These are phyloP conservation scores for Chalcis sispes DNA, from an alignment of 2,888 invertebrate genomes.

Conservation along the genomic window DNA sequence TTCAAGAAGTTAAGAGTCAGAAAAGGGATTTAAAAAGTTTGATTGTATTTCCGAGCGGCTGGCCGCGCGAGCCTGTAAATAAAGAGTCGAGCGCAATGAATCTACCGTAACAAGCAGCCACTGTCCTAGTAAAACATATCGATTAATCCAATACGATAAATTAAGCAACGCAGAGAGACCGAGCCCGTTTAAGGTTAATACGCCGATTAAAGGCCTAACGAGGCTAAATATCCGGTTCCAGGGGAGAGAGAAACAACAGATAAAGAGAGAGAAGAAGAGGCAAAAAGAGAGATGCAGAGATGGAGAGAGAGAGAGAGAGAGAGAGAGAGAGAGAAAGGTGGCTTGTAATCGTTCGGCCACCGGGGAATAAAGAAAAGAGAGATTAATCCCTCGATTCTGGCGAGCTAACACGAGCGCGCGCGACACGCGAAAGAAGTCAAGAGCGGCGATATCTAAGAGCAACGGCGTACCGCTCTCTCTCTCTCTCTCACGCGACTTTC, in stretches of 20 bases:
- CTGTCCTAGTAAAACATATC: slow-evolving; percentile 33
- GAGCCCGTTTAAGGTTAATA: slow-evolving; percentile 31
- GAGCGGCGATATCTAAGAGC: slow-evolving; percentile 16
- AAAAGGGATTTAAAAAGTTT: background rate
- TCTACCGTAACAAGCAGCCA: background rate
- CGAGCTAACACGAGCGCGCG: background rate
- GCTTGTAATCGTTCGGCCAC: too few species aligned
- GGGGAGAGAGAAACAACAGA: too few species aligned
- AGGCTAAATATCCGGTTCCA: slow-evolving; percentile 38
- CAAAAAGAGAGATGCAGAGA: too few species aligned
- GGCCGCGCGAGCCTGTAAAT: background rate
- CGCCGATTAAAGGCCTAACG: slow-evolving; percentile 47
- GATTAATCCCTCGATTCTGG: slow-evolving; percentile 54
- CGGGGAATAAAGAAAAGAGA: slow-evolving; percentile 3
- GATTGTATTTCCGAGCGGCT: background rate
- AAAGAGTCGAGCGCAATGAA: background rate
- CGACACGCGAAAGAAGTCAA: slow-evolving; percentile 9
- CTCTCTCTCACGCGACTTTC: slow-evolving; percentile 27
- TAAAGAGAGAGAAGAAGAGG: too few species aligned
- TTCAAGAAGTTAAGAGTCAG: too few species aligned
- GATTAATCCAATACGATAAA: slow-evolving; percentile 55
- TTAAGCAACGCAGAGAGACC: slow-evolving; percentile 16
- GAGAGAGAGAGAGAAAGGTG: too few species aligned
- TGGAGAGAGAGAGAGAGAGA: too few species aligned
- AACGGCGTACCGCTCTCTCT: slow-evolving; percentile 4